Evolutionary conservation across 2,888 invertebrate genomes (phyloP), one percentile per base, ranked within the genome.

Genomic region (Parasteatoda lunata): DNA sequence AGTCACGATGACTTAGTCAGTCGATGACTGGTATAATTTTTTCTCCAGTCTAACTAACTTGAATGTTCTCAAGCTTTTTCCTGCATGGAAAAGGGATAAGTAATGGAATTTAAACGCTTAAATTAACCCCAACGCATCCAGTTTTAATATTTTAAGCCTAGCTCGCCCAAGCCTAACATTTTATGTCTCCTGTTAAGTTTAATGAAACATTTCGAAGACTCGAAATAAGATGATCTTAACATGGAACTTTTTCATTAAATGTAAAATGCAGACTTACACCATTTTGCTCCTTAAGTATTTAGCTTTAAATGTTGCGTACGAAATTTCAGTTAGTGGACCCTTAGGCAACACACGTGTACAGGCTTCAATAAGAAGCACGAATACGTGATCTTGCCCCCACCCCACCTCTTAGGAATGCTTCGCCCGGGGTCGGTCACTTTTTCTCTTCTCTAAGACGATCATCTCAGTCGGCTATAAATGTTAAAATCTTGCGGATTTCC

Each of bases 271-370:
- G 84, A 84, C 84, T 84, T 70, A 77, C n/a, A 54, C 84, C 84
- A 77, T 30, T 84, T n/a, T 11, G 13, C n/a, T 51, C 30, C n/a
- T 8, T 4, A 76, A 71, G 15, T 65, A 59, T 83, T 83, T 83
- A 77, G 77, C 65, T 76, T 59, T 83, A 83, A 83, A 77, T 71
- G 84, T 52, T 66, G 77, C 77, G 72, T 72, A 77, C 77, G 83
- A 83, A 83, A 83, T 83, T 83, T 84, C 84, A 84, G 84, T 84
- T 77, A 72, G 84, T 77, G 77, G 30, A 6, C 45, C 70, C 84
- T 66, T 30, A 48, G 84, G 84, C 84, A 77, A 84, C 77, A 77
- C 84, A 84, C 84, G 84, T 84, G 84, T 70, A 72, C 59, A 52
- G 48, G 64, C 77, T 77, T 84, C 77, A 77, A 77, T 83, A 77